These are phyloP conservation scores for Chironex yamaguchii DNA, from an alignment of 30 jellyfish, hydroid and myxozoan species.

Conservation along the genomic window DNA sequence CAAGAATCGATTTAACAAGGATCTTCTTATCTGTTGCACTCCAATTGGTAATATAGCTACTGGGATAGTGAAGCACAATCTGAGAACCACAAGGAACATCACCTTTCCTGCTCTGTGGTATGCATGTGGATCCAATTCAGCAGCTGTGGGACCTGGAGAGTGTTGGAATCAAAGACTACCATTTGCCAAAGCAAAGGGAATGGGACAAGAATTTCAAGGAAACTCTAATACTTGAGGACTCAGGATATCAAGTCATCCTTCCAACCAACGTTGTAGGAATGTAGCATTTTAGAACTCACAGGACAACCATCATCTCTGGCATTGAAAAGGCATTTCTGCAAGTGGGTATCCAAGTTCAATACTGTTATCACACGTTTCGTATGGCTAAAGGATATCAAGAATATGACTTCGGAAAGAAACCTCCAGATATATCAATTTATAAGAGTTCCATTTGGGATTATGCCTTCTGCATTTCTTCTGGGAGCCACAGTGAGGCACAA, in stretches of 20 bases:
- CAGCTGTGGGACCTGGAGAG: background rate
- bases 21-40: too few relatives aligned
- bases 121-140: too few relatives aligned
- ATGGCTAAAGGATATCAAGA: conserved; percentile 44
- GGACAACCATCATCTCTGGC: conserved; percentile 25
- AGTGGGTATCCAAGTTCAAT: conserved; percentile 44
- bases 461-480: conserved; percentile 40
- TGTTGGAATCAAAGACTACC: background rate
- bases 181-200: too few relatives aligned
- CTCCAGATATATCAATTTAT: conserved; percentile 23
- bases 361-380: conserved; percentile 48
- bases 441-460: conserved; percentile 53
- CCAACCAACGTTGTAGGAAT: conserved; percentile 10
- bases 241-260: background rate
- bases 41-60: too few relatives aligned
- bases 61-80: too few relatives aligned
- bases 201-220: background rate
- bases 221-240: background rate
- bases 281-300: conserved; percentile 30
- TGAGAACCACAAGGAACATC: too few relatives aligned
- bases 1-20: too few relatives aligned
- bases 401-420: conserved; percentile 2
- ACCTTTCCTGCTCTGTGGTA: too few relatives aligned
- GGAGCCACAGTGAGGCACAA: conserved; percentile 68
- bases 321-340: conserved; percentile 7